Conservation (phyloP, 2,797 vertebrate genomes). For the Thamnophis elegans region DNA sequence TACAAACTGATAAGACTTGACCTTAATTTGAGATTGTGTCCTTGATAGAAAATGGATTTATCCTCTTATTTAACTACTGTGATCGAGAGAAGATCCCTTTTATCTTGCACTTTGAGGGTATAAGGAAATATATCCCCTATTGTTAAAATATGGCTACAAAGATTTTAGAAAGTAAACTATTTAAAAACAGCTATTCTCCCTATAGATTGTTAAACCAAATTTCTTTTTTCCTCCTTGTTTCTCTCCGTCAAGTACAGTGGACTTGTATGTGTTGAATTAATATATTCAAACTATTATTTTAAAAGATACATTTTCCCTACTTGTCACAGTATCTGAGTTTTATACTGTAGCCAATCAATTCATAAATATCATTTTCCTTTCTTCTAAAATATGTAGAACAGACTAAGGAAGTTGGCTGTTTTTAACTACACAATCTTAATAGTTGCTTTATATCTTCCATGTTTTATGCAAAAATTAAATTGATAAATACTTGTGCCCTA, state of each 20-base stretch:
- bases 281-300: slow-evolving; percentile 51
- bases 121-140: slow-evolving; percentile 62
- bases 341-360: slow-evolving; percentile 56
- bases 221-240: slow-evolving; percentile 44
- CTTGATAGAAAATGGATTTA: slow-evolving; percentile 60
- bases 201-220: background rate
- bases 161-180: slow-evolving; percentile 15
- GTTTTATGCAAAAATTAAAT: slow-evolving; percentile 82
- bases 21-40: slow-evolving; percentile 52
- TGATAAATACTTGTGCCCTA: slow-evolving; percentile 79
- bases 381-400: slow-evolving; percentile 66
- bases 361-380: slow-evolving; percentile 63
- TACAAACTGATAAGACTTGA: slow-evolving; percentile 34
- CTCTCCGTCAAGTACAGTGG: slow-evolving; percentile 10
- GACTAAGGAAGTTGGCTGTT: slow-evolving; percentile 61
- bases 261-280: slow-evolving; percentile 15
- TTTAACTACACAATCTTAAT: slow-evolving; percentile 75
- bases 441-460: slow-evolving; percentile 80
- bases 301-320: slow-evolving; percentile 62
- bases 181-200: slow-evolving; percentile 23
- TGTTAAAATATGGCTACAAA: slow-evolving; percentile 57
- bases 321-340: slow-evolving; percentile 53
- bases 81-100: slow-evolving; percentile 58
- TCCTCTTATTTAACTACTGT: slow-evolving; percentile 60
- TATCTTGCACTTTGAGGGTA: slow-evolving; percentile 67